These are phyloP conservation scores for Plebejus anna DNA, from an alignment of 2,888 invertebrate species.

Conservation along the genomic window DNA sequence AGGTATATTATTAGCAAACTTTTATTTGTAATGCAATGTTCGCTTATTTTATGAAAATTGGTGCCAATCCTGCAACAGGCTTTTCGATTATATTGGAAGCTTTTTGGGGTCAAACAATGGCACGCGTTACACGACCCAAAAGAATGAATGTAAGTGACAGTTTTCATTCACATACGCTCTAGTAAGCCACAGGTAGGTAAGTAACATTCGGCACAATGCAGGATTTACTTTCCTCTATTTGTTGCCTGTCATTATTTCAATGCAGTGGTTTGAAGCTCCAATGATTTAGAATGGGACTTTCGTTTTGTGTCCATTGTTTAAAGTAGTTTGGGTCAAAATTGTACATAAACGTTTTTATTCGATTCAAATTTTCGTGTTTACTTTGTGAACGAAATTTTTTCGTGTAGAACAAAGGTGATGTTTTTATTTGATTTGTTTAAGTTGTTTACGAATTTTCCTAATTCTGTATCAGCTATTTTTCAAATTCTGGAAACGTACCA, in stretches of 20 bases:
- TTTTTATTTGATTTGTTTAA: neutral
- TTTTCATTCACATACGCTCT: constrained; percentile 42
- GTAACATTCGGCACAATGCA: constrained; percentile 47
- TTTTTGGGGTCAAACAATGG: neutral
- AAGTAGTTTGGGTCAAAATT: constrained; percentile 23
- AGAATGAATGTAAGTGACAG: constrained; percentile 29
- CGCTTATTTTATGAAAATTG: neutral
- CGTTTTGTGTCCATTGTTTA: constrained; percentile 45
- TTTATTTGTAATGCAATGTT: too few species aligned
- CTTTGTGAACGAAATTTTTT: neutral
- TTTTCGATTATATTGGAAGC: neutral
- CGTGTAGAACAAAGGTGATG: neutral
- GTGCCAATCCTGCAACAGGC: neutral
- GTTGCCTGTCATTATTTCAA: constrained; percentile 67
- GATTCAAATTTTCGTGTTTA: neutral
- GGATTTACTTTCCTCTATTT: constrained; percentile 65
- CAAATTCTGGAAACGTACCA: too few species aligned
- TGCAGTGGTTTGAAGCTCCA: constrained; percentile 63
- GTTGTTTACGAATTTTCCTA: too few species aligned
- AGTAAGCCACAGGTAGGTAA: constrained; percentile 41
- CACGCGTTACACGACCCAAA: neutral
- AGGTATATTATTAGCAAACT: too few species aligned
- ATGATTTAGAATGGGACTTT: constrained; percentile 54
- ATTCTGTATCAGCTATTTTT: too few species aligned
- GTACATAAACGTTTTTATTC: constrained; percentile 6